Evolutionary conservation across 2,113 vertebrate species (phyloP), one percentile per base, ranked within the genome.

Genomic region (Chionis minor): DNA sequence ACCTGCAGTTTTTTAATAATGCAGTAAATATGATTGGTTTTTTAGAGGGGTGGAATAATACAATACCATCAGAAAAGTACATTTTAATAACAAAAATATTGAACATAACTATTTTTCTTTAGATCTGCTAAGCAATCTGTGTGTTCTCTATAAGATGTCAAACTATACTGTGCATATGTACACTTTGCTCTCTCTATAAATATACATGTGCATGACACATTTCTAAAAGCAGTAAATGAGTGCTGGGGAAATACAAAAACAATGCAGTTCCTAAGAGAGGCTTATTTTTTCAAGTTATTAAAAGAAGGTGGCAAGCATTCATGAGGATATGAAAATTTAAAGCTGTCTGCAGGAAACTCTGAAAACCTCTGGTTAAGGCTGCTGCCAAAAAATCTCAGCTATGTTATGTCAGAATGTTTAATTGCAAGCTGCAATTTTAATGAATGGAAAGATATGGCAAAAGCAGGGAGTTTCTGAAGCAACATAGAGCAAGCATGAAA

Each of bases 331-430:
- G 97, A 98, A 98, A 97, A 96, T 96, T 94, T 94, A 96, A 97
- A 93, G 80, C 96, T 14, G 69, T 97, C 96, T 96, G 93, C 96
- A 98, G 97, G 97, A 97, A 98, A 97, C 93, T 92, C 96, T 95
- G 97, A 96, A 97, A 97, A 94, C 95, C 93, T 94, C 94, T 96
- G 97, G 98, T 98, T 97, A 95, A 88, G 22, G 58, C 54, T 38
- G 54, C 96, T 96, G 97, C 98, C 97, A 98, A 98, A 97, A 90
- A 98, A 98, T 98, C 94, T 94, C 96, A 97, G 97, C 97, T 98
- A 98, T 97, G 97, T 96, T 97, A 97, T 97, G 97, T 98, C 97
- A 97, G 97, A 97, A 97, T 93, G 93, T 95, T 98, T 98, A 98
- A 93, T 87, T 97, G 97, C 97, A 91, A 97, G 96, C 97, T 96